phyloP scores from a whole-genome alignment of 2,888 invertebrate species.

The Abscondita cerata region DNA sequence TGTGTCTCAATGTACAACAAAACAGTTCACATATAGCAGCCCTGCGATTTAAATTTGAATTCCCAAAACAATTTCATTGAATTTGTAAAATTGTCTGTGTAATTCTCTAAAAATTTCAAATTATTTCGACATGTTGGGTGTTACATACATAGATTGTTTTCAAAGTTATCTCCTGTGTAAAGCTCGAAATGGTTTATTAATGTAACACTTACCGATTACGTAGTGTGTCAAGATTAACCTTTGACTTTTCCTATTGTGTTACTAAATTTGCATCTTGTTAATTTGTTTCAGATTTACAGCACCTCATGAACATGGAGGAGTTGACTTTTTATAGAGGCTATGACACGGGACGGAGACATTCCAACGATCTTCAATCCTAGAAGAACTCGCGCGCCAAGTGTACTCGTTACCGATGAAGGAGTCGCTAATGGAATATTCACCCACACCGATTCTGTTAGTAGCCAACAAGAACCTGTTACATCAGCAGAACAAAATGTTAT shows the following conservation, averaged over 20 bases:
- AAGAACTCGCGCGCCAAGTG: slow-evolving; percentile 54
- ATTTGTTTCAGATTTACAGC: slow-evolving; percentile 4
- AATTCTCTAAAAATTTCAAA: no score
- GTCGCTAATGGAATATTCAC: slow-evolving; percentile 54
- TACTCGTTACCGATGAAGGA: slow-evolving; percentile 55
- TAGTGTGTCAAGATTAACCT: no score
- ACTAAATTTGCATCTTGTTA: not conserved
- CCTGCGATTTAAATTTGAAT: no score
- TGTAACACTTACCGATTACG: no score
- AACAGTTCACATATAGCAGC: no score
- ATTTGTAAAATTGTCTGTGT: no score
- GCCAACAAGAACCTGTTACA: slow-evolving; percentile 50
- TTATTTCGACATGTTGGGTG: no score
- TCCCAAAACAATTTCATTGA: no score
- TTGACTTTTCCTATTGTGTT: not conserved
- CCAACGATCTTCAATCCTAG: slow-evolving; percentile 81
- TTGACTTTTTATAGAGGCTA: slow-evolving; percentile 45
- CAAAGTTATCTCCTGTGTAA: no score
- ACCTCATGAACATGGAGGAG: slow-evolving; percentile 27
- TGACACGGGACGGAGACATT: slow-evolving; percentile 78
- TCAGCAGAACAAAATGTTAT: slow-evolving; percentile 57
- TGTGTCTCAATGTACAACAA: no score
- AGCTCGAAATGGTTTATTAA: no score
- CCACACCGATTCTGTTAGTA: slow-evolving; percentile 54
- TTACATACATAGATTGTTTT: no score